phyloP scores from a whole-genome alignment of 2,797 vertebrate genomes.

The Poliocrania exsul region DNA sequence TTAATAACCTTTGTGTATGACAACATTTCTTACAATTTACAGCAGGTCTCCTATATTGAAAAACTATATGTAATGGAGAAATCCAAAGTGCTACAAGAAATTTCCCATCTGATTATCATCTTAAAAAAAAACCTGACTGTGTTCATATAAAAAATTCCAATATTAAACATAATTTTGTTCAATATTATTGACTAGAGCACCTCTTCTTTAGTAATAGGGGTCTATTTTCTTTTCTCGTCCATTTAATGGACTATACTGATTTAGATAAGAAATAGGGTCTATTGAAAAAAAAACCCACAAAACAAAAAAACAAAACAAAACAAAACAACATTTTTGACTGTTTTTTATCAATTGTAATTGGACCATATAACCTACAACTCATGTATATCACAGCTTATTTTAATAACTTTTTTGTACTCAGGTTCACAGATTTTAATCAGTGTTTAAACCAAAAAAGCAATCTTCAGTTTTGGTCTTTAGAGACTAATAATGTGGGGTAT shows the following conservation, averaged over 20 bases:
- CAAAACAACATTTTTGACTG: background rate
- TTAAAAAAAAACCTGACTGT: background rate
- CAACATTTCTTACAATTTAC: background rate
- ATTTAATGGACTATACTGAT: background rate
- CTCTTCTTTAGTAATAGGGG: background rate
- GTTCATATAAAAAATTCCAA: background rate
- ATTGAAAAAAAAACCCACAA: too few relatives aligned
- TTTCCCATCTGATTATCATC: background rate
- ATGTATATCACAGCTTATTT: background rate
- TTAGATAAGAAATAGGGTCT: background rate
- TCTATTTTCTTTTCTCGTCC: background rate
- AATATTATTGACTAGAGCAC: background rate
- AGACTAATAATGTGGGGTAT: background rate
- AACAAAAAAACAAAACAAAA: too few relatives aligned
- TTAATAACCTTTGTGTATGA: background rate
- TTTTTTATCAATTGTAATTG: background rate
- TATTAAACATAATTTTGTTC: background rate
- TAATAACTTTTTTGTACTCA: background rate
- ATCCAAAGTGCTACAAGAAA: background rate
- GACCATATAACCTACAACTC: background rate
- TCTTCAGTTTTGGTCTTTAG: background rate
- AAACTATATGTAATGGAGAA: background rate
- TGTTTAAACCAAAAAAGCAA: background rate
- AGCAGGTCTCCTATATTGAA: background rate
- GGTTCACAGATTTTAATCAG: background rate